These are phyloP conservation scores for Tylochromis polylepis DNA, from an alignment of 2,113 vertebrate genomes.

Conservation along the genomic window DNA sequence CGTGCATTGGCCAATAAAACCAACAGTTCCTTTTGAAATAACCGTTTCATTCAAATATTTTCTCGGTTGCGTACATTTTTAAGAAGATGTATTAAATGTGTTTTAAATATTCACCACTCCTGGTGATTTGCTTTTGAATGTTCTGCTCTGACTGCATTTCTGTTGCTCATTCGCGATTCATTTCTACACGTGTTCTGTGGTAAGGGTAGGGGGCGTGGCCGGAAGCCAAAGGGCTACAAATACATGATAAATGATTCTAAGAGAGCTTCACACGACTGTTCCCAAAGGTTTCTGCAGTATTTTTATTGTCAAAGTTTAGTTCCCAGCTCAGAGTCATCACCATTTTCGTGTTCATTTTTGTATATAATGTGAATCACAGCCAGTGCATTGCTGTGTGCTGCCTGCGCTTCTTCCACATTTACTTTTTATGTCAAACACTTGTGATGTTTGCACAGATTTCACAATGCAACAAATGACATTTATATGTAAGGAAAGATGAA, in stretches of 20 bases:
- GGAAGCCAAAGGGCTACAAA: background rate
- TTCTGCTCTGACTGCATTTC: background rate
- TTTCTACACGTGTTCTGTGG: background rate
- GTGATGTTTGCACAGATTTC: background rate
- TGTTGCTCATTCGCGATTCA: background rate
- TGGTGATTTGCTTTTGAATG: background rate
- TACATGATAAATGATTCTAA: background rate
- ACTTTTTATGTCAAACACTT: background rate
- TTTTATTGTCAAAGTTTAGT: background rate
- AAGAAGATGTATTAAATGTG: background rate
- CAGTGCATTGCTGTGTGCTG: background rate
- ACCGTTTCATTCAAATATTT: background rate
- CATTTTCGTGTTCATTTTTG: background rate
- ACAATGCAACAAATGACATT: background rate
- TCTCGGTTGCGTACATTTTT: background rate
- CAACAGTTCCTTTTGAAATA: background rate
- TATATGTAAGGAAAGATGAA: background rate
- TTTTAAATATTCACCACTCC: background rate
- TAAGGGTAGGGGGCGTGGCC: background rate
- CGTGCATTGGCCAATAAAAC: background rate
- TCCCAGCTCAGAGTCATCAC: background rate
- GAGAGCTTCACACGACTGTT: background rate
- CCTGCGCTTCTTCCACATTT: background rate
- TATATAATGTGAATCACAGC: constrained; percentile 51
- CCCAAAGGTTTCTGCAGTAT: background rate